Percentiles rank a stretch among this genome's conserved stretches.
Evolutionary conservation across 2,888 invertebrate genomes (phyloP).

Genomic region (Drosophila antonietae): DNA sequence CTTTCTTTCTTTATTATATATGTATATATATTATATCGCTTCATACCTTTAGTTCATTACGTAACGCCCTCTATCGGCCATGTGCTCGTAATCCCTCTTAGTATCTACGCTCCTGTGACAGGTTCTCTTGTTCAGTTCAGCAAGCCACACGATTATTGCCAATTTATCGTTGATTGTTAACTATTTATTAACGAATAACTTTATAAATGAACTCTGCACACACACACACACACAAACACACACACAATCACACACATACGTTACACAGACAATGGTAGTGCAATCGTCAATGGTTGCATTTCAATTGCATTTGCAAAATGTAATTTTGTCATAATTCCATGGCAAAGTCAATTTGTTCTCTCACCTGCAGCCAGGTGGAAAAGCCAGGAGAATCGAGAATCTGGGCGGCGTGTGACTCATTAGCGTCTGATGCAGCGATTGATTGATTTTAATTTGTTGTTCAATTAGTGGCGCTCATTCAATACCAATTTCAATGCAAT

Average conservation of each 20-base stretch:
- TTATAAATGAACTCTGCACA: conserved; percentile 59
- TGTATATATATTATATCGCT: neutral
- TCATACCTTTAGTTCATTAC: neutral
- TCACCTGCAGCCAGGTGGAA: conserved; percentile 2
- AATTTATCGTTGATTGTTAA: conserved; percentile 76
- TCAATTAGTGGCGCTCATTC: conserved; percentile 70
- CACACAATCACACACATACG: neutral
- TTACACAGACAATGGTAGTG: conserved; percentile 11
- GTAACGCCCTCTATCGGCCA: neutral
- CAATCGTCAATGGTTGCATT: conserved; percentile 37
- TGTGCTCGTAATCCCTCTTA: neutral
- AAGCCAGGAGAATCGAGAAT: neutral
- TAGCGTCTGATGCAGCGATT: conserved; percentile 39
- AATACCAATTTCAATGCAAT: conserved; percentile 50
- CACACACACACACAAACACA: conserved; percentile 14
- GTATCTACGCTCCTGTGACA: conserved; percentile 29
- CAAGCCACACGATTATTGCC: conserved; percentile 50
- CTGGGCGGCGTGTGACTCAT: conserved; percentile 38
- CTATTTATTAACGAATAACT: conserved; percentile 77
- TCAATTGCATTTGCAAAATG: conserved; percentile 57
- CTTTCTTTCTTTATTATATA: no score
- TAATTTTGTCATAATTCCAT: conserved; percentile 64
- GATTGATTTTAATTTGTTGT: conserved; percentile 76
- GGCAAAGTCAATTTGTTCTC: conserved; percentile 3
- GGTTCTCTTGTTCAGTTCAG: conserved; percentile 22